phyloP scores from a whole-genome alignment of 2,113 vertebrate genomes.

The Talpa occidentalis region DNA sequence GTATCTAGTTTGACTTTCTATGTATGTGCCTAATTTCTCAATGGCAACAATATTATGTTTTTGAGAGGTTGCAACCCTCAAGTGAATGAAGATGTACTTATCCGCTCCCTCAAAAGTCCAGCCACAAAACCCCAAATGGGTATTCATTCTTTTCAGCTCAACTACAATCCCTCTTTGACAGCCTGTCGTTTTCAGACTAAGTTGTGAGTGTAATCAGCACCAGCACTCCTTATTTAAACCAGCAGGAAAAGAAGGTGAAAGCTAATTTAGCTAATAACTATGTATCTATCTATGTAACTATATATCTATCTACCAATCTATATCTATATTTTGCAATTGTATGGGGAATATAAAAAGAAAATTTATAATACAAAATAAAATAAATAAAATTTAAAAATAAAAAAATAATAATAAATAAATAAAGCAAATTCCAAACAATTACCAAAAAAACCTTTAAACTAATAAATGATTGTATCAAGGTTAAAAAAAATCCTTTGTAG shows the following conservation, averaged over 20 bases:
- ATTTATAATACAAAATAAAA: no score
- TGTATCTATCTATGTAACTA: no score
- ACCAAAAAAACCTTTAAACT: no score
- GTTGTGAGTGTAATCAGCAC: background rate
- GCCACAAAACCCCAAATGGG: background rate
- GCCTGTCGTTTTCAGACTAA: background rate
- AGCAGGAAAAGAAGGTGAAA: background rate
- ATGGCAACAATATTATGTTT: background rate
- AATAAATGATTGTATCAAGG: no score
- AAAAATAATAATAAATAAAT: no score
- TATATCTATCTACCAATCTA: no score
- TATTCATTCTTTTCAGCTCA: background rate
- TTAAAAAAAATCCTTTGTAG: background rate
- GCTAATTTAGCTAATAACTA: background rate
- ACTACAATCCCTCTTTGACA: background rate
- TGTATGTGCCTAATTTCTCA: background rate
- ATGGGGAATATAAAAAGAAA: no score
- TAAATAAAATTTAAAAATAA: no score
- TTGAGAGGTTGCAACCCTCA: background rate
- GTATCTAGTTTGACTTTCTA: background rate
- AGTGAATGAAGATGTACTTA: background rate
- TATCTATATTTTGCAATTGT: no score
- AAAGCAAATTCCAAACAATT: no score
- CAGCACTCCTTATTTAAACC: background rate
- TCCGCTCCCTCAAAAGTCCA: background rate